Percentiles rank a stretch among this genome's conserved stretches.
phyloP scores from a whole-genome alignment of 2,888 invertebrate genomes.

The Mechanitis mazaeus region DNA sequence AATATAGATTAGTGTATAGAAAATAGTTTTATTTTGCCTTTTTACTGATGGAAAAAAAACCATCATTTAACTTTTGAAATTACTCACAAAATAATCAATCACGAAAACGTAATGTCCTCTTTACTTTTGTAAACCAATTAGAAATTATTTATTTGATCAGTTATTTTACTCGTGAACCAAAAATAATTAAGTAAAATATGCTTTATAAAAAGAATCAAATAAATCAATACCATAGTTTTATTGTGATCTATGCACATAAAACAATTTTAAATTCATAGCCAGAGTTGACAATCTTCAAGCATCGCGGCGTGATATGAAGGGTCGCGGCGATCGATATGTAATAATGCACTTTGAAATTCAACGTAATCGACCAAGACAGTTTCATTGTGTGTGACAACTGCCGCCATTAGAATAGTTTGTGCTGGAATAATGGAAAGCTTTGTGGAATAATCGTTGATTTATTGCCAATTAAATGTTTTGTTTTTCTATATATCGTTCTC shows the following conservation, averaged over 20 bases:
- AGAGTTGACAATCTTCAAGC: background rate
- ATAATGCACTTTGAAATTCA: slow-evolving; percentile 14
- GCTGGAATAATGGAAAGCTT: background rate
- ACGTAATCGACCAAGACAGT: background rate
- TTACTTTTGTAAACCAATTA: no score
- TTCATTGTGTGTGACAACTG: no score
- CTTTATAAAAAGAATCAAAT: no score
- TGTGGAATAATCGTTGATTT: background rate
- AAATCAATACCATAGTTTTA: background rate
- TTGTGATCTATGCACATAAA: background rate
- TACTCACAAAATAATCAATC: no score
- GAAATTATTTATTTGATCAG: no score
- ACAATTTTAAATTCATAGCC: background rate
- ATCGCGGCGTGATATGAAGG: background rate
- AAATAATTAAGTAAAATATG: background rate
- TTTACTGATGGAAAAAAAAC: no score
- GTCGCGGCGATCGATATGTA: slow-evolving; percentile 19
- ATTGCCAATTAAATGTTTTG: background rate
- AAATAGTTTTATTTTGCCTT: no score
- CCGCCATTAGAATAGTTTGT: no score
- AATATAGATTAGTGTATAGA: no score
- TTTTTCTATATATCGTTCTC: no score
- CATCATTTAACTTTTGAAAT: no score
- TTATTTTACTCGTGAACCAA: background rate
- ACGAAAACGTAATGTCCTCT: no score